Base-by-base conservation (phyloP, 2,888 invertebrate genomes). In the Malthinus seriepunctatus region DNA sequence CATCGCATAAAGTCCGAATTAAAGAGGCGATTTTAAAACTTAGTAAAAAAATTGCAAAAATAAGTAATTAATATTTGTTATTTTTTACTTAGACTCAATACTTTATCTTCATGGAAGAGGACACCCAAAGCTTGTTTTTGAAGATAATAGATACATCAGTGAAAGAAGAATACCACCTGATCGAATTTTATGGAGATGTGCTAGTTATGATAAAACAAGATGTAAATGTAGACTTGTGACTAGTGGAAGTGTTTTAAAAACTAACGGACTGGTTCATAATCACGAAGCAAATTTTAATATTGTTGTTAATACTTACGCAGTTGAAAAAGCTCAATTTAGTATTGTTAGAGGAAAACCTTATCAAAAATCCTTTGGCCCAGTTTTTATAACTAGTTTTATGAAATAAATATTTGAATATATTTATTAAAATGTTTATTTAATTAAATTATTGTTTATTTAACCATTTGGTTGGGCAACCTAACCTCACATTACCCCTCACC, bases 101-200 rank as follows among this genome's bases (percentile, higher is more conserved):
- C 65, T 67, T 46, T 69, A 70, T 55, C 64, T 62, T 44, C 62
- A 67, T n/a, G 71, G 69, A 10, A 63, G 63, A 45, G 68, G 67
- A 45, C 68, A 71, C 35, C 72, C 72, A 1, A 72, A 69, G 62
- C 63, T 73, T 12, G 67, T 72, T 32, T 57, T 69, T n/a, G 62
- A 69, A 39, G 63, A 67, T 33, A 68, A 69, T 38, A 63, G 59
- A 9, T 72, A 63, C 51, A 65, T 65, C 11, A 67, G 70, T 11
- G 66, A 71, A 53, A 69, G 63, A 33, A 68, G 66, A 45, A 60
- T 63, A 51, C 37, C 55, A 12, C 65, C 65, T 35, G 67, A 23
- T 23, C 23, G 69, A 34, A 71, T 70, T 0, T 70, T 71, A 47
- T 74, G 74, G 73, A 68, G 69, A 51, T 74, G 74, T 45, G 60